Base-by-base conservation (phyloP, 1,140 invertebrate genomes). In the Lordiphosa clarofinis region DNA sequence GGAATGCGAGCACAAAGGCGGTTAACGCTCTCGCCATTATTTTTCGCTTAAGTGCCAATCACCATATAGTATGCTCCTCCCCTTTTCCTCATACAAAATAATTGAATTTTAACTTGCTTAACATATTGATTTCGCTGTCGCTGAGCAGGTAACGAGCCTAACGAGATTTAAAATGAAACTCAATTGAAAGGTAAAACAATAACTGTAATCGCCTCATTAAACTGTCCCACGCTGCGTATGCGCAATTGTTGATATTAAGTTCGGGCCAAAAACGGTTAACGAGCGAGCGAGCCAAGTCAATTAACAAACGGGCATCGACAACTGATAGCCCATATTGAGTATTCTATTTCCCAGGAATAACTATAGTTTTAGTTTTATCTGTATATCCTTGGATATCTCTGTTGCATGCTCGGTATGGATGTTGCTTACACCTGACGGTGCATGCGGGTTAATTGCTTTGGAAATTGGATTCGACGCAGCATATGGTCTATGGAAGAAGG, bases 51-150 rank as follows among this genome's bases (percentile, higher is more conserved):
- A 71, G 57, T 53, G 36, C 47, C 44, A 48, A 53, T 56, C 52
- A 24, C 24, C 4, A 35, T 33, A 15, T n/a, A n/a, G n/a, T n/a
- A n/a, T n/a, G n/a, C n/a, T n/a, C n/a, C n/a, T n/a, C n/a, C n/a
- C n/a, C n/a, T n/a, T n/a, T n/a, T 19, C n/a, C 10, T 13, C 31
- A 31, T 3, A 24, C 12, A 11, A 9, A 5, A 12, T 46, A 31
- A 84, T 84, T 84, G 79, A 58, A 58, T 78, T 84, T 84, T 84
- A 84, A 84, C 69, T 73, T 64, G 60, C 36, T 75, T 60, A 49
- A 55, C 47, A 36, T 67, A 82, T 84, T 84, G 65, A 78, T 66
- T 40, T 24, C 54, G 57, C 56, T 56, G n/a, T n/a, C n/a, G n/a
- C n/a, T n/a, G n/a, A n/a, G n/a, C n/a, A n/a, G 28, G 43, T 73